A percentile compares a stretch with the other conserved stretches of the same genome.
phyloP scores from a whole-genome alignment of 2,888 invertebrate genomes.

The Aphodius sticticus region DNA sequence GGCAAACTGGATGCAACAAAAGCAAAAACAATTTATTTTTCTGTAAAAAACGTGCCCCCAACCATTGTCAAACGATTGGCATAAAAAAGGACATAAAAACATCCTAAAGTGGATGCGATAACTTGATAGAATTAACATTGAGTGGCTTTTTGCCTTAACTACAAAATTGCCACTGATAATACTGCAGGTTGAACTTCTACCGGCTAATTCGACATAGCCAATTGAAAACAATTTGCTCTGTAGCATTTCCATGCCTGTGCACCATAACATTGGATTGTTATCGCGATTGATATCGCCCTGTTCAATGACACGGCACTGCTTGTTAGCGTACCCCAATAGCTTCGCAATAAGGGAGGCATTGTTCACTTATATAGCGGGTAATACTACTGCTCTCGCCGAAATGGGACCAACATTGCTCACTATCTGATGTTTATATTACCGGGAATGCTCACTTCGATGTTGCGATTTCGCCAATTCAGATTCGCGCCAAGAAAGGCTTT shows the following conservation, averaged over 20 bases:
- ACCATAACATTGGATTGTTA: neutral
- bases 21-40: too few species aligned
- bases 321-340: neutral
- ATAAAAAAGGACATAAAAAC: too few species aligned
- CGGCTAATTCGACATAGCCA: neutral
- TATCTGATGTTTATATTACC: neutral
- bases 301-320: neutral
- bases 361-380: neutral
- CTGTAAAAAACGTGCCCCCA: too few species aligned
- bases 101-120: too few species aligned
- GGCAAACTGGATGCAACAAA: too few species aligned
- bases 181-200: too few species aligned
- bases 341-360: neutral
- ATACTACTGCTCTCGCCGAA: neutral
- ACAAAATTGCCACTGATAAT: too few species aligned
- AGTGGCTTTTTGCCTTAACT: too few species aligned
- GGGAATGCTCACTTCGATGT: neutral
- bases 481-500: neutral
- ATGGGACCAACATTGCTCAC: neutral
- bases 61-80: too few species aligned
- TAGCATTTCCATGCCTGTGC: neutral
- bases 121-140: too few species aligned
- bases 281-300: neutral
- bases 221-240: neutral
- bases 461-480: neutral